Percentiles rank a stretch among this genome's conserved stretches.
phyloP scores from a whole-genome alignment of 2,113 vertebrate genomes.

The Nesoenas mayeri region DNA sequence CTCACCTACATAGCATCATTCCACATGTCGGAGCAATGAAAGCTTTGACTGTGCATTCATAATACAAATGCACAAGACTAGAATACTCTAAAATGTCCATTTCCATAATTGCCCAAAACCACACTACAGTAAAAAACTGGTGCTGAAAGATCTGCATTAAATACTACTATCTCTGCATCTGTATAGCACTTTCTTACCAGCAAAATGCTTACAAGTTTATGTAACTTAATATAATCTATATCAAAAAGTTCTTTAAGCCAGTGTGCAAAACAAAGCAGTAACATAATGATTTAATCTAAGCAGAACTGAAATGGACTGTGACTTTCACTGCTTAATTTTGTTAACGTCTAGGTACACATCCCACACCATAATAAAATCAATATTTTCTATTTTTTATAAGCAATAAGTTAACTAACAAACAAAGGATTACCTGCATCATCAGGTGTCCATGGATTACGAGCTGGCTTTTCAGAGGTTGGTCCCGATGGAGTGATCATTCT shows the following conservation, averaged over 20 bases:
- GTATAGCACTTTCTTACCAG: background rate
- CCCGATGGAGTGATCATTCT: constrained; percentile 94
- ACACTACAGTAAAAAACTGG: background rate
- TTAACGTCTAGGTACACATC: background rate
- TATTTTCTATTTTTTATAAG: background rate
- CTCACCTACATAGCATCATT: background rate
- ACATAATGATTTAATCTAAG: background rate
- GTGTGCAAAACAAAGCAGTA: background rate
- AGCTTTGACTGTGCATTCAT: background rate
- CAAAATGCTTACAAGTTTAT: background rate
- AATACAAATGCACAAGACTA: background rate
- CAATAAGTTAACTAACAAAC: background rate
- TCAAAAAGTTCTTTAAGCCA: background rate
- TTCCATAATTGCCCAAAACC: background rate
- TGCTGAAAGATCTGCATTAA: background rate
- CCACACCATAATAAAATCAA: background rate
- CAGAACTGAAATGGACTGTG: background rate
- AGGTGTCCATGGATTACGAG: constrained; percentile 84
- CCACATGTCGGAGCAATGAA: background rate
- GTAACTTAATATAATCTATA: background rate
- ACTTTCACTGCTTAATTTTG: background rate
- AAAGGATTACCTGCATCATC: constrained; percentile 85
- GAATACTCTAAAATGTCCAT: background rate
- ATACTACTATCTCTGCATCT: background rate
- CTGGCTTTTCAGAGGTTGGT: constrained; percentile 86